Evolutionary conservation across 1,140 invertebrate species (phyloP), one percentile per base, ranked within the genome.

Genomic region (Drosophila nasuta): DNA sequence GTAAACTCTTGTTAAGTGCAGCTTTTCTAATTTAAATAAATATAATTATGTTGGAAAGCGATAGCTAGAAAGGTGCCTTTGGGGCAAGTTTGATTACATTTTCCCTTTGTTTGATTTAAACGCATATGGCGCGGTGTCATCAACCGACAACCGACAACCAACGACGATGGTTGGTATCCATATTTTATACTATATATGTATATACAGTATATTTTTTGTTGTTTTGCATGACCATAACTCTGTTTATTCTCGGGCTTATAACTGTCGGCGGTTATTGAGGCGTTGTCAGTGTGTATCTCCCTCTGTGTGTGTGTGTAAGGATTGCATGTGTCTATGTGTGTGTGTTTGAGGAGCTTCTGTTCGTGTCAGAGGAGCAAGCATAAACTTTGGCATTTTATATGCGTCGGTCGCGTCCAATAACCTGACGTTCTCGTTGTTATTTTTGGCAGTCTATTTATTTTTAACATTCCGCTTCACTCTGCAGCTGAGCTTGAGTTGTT

Each of bases 331-430:
- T 11, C 6, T 49, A 13, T n/a, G 38, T 28, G 64, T 25, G 51
- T 43, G 59, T 17, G 38, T 71, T 11, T 38, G 1, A 10, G 15
- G 41, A 11, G 13, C 3, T 56, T 7, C 56, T 35, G 17, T 41
- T 68, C 30, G 52, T 76, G 73, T 45, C 65, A 51, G 20, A 25
- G 59, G 52, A 69, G 35, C 13, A 46, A 62, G 51, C 77, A 70
- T 77, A 68, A 81, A 81, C 77, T 81, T 76, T 81, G 74, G 58
- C 78, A 71, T 81, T 85, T 81, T 75, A 63, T 68, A 67, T 71
- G 76, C 66, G 59, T 54, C 30, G 76, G 59, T 54, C 30, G 76
- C 35, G 35, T 63, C 58, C 63, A 65, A 52, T 63, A 57, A 52
- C 57, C 66, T 52, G 35, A 30, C 62, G 30, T 45, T 43, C 17